Evolutionary conservation across 53 echinoderm and acorn worm species (phyloP).

Genomic region (Pentamera pediparva): DNA sequence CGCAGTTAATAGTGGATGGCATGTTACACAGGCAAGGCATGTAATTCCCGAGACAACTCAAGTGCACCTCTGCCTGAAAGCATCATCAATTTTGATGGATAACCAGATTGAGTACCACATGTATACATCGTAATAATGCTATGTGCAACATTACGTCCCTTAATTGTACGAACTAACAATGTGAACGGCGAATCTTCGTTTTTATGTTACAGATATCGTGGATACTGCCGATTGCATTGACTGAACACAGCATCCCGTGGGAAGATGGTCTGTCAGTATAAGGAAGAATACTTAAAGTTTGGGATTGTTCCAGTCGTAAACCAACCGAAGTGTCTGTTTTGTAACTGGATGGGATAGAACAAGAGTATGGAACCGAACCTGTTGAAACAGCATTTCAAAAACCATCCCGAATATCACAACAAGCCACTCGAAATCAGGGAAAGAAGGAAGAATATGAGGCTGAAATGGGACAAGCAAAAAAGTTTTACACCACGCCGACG

Average conservation of each 20-base stretch:
- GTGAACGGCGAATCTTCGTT: too few relatives aligned
- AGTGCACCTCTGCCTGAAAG: too few relatives aligned
- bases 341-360: not conserved
- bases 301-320: not conserved
- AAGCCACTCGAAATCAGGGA: not conserved
- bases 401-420: not conserved
- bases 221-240: not conserved
- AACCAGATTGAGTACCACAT: not conserved
- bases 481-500: not conserved
- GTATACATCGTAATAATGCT: not conserved
- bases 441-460: not conserved
- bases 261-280: constrained; percentile 9
- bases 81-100: too few relatives aligned
- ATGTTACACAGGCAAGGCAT: too few relatives aligned
- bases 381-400: not conserved
- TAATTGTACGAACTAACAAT: too few relatives aligned
- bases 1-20: too few relatives aligned
- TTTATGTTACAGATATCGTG: too few relatives aligned
- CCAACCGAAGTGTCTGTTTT: constrained; percentile 8
- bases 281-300: constrained; percentile 9
- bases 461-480: not conserved
- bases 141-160: not conserved
- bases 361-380: constrained; percentile 1
- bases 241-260: not conserved
- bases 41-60: too few relatives aligned